A percentile compares a stretch with the other conserved stretches of the same genome.
Conservation (phyloP, 2,888 invertebrate species). For the Heliconius aoede region DNA sequence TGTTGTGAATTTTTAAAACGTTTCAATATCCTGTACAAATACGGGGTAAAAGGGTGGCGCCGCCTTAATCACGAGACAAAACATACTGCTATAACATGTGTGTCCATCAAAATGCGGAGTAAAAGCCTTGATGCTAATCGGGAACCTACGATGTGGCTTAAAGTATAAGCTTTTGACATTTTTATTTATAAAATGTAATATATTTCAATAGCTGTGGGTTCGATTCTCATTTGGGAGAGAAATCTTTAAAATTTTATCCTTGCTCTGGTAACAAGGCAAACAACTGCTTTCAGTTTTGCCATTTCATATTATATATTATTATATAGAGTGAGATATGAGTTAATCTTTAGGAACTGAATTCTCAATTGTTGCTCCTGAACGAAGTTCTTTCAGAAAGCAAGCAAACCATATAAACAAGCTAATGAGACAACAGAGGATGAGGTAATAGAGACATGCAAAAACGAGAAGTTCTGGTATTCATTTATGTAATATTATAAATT, state of each 20-base stretch:
- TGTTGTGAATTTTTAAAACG: constrained; percentile 17
- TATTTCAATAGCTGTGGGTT: no score
- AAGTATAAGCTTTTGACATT: constrained; percentile 43
- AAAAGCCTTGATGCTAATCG: constrained; percentile 69
- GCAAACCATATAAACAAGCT: neutral
- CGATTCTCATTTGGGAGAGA: no score
- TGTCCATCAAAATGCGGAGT: constrained; percentile 62
- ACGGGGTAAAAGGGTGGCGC: constrained; percentile 26
- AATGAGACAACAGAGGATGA: no score
- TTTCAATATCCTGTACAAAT: constrained; percentile 23
- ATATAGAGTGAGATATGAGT: neutral
- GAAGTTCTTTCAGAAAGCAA: no score
- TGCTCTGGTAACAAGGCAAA: no score
- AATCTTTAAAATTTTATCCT: no score
- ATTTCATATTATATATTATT: no score
- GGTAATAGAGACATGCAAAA: no score
- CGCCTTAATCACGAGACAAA: constrained; percentile 47
- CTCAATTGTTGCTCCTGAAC: no score
- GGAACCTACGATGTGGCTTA: constrained; percentile 50
- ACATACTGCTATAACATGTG: constrained; percentile 54
- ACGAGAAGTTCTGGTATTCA: no score
- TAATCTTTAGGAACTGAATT: neutral
- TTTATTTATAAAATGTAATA: neutral
- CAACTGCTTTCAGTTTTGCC: no score
- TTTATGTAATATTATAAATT: no score